Evolutionary conservation across 2,888 invertebrate species (phyloP).

Genomic region (Heteromurus nitidus): DNA sequence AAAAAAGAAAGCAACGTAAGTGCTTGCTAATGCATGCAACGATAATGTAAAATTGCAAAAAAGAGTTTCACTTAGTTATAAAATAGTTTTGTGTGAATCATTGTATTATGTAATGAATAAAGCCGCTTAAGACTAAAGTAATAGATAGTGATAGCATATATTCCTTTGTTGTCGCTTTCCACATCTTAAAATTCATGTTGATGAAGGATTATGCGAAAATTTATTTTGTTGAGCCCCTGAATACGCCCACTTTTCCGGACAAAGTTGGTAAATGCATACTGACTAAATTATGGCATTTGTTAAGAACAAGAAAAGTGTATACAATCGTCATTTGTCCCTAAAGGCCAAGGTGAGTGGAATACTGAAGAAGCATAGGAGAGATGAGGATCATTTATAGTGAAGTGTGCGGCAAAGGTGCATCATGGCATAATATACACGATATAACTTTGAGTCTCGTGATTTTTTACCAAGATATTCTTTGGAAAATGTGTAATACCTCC

Average conservation of each 20-base stretch:
- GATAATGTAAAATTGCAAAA: too few relatives aligned
- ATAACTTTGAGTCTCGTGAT: too few relatives aligned
- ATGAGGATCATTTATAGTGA: not conserved
- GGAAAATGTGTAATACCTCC: too few relatives aligned
- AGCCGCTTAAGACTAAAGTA: too few relatives aligned
- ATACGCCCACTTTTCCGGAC: constrained; percentile 35
- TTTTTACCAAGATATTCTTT: too few relatives aligned
- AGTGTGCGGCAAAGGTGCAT: not conserved
- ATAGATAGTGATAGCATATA: too few relatives aligned
- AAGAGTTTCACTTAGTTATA: too few relatives aligned
- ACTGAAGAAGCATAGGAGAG: not conserved
- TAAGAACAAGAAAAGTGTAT: constrained; percentile 22
- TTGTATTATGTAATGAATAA: too few relatives aligned
- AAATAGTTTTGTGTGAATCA: too few relatives aligned
- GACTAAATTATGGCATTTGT: not conserved
- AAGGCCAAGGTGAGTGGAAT: constrained; percentile 33
- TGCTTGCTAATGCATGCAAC: too few relatives aligned
- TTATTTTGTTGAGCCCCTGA: constrained; percentile 47
- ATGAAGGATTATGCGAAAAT: constrained; percentile 40
- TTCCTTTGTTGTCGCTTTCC: constrained; percentile 8
- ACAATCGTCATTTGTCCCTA: constrained; percentile 24
- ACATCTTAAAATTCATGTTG: constrained; percentile 15
- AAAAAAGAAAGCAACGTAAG: too few relatives aligned
- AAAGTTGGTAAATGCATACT: constrained; percentile 22
- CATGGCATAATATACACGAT: too few relatives aligned